These are phyloP conservation scores for Scolopax mira DNA, from an alignment of 2,113 vertebrate species.

Conservation along the genomic window DNA sequence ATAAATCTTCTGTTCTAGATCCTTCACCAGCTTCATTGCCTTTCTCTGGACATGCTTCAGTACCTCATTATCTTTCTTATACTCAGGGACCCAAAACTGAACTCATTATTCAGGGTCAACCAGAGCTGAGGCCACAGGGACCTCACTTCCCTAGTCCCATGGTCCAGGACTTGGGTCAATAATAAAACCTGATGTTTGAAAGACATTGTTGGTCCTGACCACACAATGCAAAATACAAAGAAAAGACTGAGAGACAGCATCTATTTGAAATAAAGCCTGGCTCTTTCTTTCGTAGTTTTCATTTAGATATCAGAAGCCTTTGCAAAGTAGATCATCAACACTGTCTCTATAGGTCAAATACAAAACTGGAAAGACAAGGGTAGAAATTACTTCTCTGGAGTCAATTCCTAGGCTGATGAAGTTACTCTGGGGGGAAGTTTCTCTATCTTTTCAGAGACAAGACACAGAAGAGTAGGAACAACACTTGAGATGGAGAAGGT, in stretches of 20 bases:
- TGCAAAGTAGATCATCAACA: background rate
- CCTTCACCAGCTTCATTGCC: background rate
- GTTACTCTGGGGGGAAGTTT: background rate
- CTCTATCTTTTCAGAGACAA: too few relatives aligned
- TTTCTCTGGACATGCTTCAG: background rate
- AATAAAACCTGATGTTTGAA: background rate
- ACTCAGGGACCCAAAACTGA: background rate
- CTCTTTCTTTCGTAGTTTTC: background rate
- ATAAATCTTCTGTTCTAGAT: background rate
- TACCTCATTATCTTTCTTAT: background rate
- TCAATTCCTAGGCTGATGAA: background rate
- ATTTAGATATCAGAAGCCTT: background rate
- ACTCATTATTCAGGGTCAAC: background rate
- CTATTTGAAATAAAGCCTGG: background rate
- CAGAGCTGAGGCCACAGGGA: background rate
- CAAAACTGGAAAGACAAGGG: background rate
- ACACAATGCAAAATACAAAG: background rate
- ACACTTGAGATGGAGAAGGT: background rate
- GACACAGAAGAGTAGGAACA: background rate
- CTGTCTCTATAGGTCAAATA: background rate
- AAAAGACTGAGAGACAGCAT: background rate
- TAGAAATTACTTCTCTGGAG: background rate
- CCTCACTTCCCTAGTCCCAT: too few relatives aligned
- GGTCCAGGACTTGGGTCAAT: background rate
- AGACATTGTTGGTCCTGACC: background rate